Conservation (phyloP, 2,797 vertebrate species). For the Taenioides sp. region DNA sequence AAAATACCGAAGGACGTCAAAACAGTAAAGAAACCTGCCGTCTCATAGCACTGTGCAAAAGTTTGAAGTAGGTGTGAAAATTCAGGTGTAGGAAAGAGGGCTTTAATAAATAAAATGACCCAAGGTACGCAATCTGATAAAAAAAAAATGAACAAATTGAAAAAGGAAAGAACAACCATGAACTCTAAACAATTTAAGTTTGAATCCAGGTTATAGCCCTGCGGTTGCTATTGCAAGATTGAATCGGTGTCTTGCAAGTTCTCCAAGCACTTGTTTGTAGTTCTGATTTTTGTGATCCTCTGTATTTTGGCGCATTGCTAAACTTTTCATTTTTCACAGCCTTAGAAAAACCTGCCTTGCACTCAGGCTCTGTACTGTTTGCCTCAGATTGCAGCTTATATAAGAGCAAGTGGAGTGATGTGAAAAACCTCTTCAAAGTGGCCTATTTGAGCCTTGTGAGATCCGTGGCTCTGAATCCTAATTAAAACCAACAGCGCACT, state of each 20-base stretch:
- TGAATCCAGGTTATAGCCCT: not conserved
- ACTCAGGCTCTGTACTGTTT: not conserved
- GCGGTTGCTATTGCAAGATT: not conserved
- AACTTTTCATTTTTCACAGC: not conserved
- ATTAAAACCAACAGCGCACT: conserved; percentile 48
- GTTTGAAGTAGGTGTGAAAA: not conserved
- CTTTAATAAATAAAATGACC: not conserved
- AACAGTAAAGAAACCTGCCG: conserved; percentile 14
- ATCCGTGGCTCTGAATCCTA: conserved; percentile 37
- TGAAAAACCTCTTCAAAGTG: conserved; percentile 49
- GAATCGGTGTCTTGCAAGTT: not conserved
- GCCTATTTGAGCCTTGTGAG: conserved; percentile 37
- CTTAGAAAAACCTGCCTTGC: not conserved
- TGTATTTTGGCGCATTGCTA: not conserved
- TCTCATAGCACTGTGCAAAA: conserved; percentile 1
- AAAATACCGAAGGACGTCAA: conserved; percentile 22
- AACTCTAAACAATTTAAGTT: not conserved
- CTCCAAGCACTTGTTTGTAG: not conserved
- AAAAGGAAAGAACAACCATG: not conserved
- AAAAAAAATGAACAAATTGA: not conserved
- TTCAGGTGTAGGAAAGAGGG: not conserved
- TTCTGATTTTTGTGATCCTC: not conserved
- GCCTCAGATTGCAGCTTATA: conserved; percentile 31
- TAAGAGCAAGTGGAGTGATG: conserved; percentile 28
- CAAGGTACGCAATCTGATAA: not conserved